Base-by-base conservation (phyloP, 2,113 vertebrate species). In the Tetraodon nigroviridis region DNA sequence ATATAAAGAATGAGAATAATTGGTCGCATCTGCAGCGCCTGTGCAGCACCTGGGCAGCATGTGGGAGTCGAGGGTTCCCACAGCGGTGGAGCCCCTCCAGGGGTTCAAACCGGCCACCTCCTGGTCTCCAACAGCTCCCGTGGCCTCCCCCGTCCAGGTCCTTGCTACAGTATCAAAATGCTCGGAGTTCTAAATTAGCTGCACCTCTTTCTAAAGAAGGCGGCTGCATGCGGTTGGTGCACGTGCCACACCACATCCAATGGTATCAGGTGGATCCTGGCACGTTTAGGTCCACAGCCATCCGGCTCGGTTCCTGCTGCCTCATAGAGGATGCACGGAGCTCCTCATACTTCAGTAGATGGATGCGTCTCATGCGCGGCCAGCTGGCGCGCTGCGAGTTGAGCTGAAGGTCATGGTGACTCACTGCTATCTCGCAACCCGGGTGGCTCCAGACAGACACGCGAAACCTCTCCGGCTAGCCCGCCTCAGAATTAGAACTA, bases 331-430 rank as follows among this genome's bases (percentile, higher is more conserved):
- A 37, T 8, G 32, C 11, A 10, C 2, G 32, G 32, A 37, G 32
- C 72, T 72, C 70, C 37, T 70, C 66, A 27, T 82, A 75, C 82
- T 83, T 78, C 73, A 80, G 49, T 64, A 76, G 84, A 86, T 76
- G 83, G 83, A 87, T 85, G 85, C 57, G 67, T 78, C 84, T 83
- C 71, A 82, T 82, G 55, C 22, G 46, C 57, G 79, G 85, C 84
- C 83, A 85, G 84, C 75, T 83, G 84, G 81, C 81, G 20, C 84
- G 65, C 77, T 78, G 72, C 54, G 79, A 78, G 81, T 82, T 71
- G 79, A 83, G 84, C 81, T 86, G 84, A 89, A 87, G 87, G 87
- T 89, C 83, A 79, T 63, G 58, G 76, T 73, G 81, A 80, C 80
- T 86, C 81, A 77, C 78, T 84, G 71, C 67, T 57, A 73, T 66